phyloP scores from a whole-genome alignment of 1,140 invertebrate species.

The fruit fly (Drosophila melanogaster) region DNA sequence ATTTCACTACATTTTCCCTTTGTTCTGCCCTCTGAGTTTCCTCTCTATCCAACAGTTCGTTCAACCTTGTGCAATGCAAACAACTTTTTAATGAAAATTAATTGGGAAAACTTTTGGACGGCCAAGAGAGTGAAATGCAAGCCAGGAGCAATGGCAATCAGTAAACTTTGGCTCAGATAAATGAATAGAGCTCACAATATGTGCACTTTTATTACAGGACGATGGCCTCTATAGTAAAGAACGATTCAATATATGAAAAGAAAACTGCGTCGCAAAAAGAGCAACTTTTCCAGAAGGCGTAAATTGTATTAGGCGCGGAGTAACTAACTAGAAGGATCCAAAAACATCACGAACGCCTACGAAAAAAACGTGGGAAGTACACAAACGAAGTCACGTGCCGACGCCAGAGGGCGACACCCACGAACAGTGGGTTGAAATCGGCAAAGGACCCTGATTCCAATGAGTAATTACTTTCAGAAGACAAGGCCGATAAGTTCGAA shows the following conservation, averaged over 20 bases:
- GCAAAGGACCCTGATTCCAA: conserved; percentile 43
- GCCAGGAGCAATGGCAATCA: conserved; percentile 15
- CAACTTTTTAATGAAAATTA: conserved; percentile 74
- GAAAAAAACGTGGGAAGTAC: conserved; percentile 25
- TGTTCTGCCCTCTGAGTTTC: neutral
- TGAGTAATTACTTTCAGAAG: conserved; percentile 22
- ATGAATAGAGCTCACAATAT: conserved; percentile 22
- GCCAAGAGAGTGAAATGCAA: conserved; percentile 34
- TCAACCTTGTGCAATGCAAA: conserved; percentile 44
- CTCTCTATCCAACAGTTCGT: conserved; percentile 35
- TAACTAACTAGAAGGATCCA: conserved; percentile 13
- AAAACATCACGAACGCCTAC: conserved; percentile 29
- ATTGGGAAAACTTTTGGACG: conserved; percentile 43
- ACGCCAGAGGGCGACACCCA: conserved; percentile 49
- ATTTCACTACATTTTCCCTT: neutral
- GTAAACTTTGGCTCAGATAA: conserved; percentile 1
- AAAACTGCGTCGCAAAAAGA: conserved; percentile 37
- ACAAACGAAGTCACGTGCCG: conserved; percentile 72
- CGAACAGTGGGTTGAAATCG: conserved; percentile 15
- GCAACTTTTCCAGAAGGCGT: conserved; percentile 35
- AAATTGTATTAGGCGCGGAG: conserved; percentile 42
- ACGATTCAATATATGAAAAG: conserved; percentile 13
- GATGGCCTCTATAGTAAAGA: conserved; percentile 10
- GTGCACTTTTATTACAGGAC: conserved; percentile 19
- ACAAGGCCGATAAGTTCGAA: neutral